phyloP scores from a whole-genome alignment of 2,113 vertebrate genomes.

The Brachyhypopomus occidentalis region DNA sequence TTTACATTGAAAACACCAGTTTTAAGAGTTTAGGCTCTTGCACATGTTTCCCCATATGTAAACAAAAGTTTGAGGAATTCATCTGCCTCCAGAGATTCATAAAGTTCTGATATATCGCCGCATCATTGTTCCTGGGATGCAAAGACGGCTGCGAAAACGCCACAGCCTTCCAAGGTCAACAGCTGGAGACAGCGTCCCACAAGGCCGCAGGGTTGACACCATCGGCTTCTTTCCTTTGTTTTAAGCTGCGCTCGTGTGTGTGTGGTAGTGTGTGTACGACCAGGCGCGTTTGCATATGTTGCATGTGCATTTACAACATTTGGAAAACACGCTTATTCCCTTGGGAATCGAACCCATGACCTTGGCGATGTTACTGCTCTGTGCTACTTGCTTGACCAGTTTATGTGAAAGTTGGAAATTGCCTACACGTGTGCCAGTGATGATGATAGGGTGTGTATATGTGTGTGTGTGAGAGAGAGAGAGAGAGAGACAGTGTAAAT shows the following conservation, averaged over 20 bases:
- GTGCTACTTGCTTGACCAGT: too few species aligned
- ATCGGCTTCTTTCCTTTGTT: constrained; percentile 10
- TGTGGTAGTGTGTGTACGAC: neutral
- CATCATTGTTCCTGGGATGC: constrained; percentile 9
- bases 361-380: too few species aligned
- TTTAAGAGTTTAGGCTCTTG: too few species aligned
- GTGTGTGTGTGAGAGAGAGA: neutral
- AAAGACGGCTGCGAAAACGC: constrained; percentile 37
- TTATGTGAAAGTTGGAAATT: too few species aligned
- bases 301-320: neutral
- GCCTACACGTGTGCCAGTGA: too few species aligned
- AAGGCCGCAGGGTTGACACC: constrained; percentile 25
- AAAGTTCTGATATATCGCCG: constrained; percentile 22
- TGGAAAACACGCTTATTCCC: neutral
- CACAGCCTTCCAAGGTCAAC: constrained; percentile 43
- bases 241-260: neutral
- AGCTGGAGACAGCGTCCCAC: neutral
- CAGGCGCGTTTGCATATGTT: neutral
- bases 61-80: constrained; percentile 14
- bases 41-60: neutral
- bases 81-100: constrained; percentile 33
- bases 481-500: too few species aligned
- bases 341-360: neutral
- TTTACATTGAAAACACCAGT: too few species aligned
- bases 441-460: neutral